phyloP scores from a whole-genome alignment of 2,888 invertebrate species.

The Heteromyza rotundicornis region DNA sequence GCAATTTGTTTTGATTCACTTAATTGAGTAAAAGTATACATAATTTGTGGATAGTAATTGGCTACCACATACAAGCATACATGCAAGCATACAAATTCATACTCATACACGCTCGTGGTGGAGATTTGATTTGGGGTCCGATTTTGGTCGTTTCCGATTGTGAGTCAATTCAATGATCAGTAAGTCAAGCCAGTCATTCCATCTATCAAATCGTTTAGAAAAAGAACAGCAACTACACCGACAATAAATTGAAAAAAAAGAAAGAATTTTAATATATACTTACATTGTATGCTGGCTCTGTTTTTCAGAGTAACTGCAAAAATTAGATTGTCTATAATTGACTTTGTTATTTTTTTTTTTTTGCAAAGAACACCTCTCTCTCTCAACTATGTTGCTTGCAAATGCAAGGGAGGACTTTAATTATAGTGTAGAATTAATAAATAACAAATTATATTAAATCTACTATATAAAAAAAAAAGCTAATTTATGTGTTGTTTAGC shows the following conservation, averaged over 20 bases:
- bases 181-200: neutral
- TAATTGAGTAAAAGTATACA: slow-evolving; percentile 54
- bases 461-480: too few relatives aligned
- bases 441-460: too few relatives aligned
- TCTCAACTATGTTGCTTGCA: too few relatives aligned
- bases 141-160: neutral
- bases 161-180: neutral
- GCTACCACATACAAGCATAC: slow-evolving; percentile 4
- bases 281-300: too few relatives aligned
- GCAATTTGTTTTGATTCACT: slow-evolving; percentile 52
- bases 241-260: neutral
- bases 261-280: too few relatives aligned
- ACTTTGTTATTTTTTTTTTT: too few relatives aligned
- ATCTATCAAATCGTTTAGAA: neutral
- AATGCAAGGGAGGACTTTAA: too few relatives aligned
- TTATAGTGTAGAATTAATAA: too few relatives aligned
- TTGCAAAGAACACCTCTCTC: too few relatives aligned
- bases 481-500: too few relatives aligned
- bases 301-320: too few relatives aligned
- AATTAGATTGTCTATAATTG: too few relatives aligned
- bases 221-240: neutral
- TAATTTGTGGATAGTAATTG: slow-evolving; percentile 39
- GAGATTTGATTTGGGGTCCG: neutral
- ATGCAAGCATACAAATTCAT: slow-evolving; percentile 11
- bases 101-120: neutral